Evolutionary conservation across 1,140 invertebrate genomes (phyloP).

Genomic region (Cyrtorhinus lividipennis): DNA sequence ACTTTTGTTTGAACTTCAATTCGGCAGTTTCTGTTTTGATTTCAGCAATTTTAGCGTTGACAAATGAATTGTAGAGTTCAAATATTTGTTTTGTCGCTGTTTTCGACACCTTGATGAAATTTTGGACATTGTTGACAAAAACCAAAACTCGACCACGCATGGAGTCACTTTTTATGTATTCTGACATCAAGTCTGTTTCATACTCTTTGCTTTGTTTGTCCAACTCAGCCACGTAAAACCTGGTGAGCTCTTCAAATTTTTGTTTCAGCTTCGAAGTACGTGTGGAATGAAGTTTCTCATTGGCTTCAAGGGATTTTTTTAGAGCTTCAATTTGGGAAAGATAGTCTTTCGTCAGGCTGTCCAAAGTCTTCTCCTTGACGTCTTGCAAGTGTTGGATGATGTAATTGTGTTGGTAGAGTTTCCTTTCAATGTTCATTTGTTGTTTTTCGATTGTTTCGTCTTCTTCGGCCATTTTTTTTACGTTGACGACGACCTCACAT

Average conservation of each 20-base stretch:
- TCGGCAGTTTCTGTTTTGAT: not conserved
- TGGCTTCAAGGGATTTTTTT: not conserved
- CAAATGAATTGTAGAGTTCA: not conserved
- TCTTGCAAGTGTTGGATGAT: not conserved
- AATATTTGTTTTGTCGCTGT: not conserved
- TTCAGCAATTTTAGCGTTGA: not conserved
- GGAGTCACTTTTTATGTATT: not conserved
- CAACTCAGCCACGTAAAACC: not conserved
- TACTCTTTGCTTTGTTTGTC: not conserved
- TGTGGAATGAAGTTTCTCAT: not conserved
- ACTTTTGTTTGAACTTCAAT: not conserved
- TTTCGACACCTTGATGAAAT: not conserved
- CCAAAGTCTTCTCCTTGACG: not conserved
- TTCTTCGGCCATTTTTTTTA: constrained; percentile 1
- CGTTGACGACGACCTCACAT: not conserved
- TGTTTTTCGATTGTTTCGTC: constrained; percentile 3
- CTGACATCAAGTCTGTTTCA: not conserved
- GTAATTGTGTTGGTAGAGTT: not conserved
- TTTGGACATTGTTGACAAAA: not conserved
- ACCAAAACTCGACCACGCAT: not conserved
- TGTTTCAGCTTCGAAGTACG: not conserved
- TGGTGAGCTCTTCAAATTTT: constrained; percentile 3
- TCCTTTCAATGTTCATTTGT: not conserved
- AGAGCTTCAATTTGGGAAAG: not conserved
- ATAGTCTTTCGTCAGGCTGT: not conserved